Percentiles rank a stretch among this genome's conserved stretches.
phyloP scores from a whole-genome alignment of 2,797 vertebrate genomes.

The Xiphophorus birchmanni region DNA sequence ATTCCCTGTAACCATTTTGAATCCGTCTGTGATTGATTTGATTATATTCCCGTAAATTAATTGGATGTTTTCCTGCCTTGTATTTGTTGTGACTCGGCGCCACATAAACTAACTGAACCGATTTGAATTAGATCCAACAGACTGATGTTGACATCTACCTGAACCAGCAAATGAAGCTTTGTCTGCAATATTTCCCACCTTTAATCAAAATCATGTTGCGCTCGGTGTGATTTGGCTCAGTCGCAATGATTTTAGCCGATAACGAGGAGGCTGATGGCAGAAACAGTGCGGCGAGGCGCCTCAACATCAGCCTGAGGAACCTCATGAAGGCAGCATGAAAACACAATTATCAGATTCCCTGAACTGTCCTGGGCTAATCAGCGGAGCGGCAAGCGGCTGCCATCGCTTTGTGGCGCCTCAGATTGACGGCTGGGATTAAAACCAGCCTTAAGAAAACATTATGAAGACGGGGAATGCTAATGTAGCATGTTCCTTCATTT shows the following conservation, averaged over 20 bases:
- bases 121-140: neutral
- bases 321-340: slow-evolving; percentile 50
- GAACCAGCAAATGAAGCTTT: neutral
- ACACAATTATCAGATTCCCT: slow-evolving; percentile 57
- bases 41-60: neutral
- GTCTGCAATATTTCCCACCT: neutral
- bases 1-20: neutral
- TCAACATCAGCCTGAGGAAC: slow-evolving; percentile 22
- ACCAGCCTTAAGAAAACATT: slow-evolving; percentile 23
- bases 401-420: slow-evolving; percentile 1
- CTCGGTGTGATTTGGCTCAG: neutral
- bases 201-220: slow-evolving; percentile 6
- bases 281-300: slow-evolving; percentile 8
- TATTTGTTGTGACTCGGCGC: neutral
- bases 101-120: neutral
- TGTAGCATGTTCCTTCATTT: slow-evolving; percentile 5
- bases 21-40: neutral
- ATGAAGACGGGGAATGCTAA: slow-evolving; percentile 31
- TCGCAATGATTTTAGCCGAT: slow-evolving; percentile 30
- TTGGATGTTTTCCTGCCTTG: neutral
- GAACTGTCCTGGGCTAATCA: slow-evolving; percentile 48
- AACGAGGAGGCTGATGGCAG: slow-evolving; percentile 24
- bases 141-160: neutral
- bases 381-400: slow-evolving; percentile 34
- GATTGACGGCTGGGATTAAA: slow-evolving; percentile 39